These are phyloP conservation scores for Clivina fossor DNA, from an alignment of 2,888 invertebrate genomes.

Conservation along the genomic window DNA sequence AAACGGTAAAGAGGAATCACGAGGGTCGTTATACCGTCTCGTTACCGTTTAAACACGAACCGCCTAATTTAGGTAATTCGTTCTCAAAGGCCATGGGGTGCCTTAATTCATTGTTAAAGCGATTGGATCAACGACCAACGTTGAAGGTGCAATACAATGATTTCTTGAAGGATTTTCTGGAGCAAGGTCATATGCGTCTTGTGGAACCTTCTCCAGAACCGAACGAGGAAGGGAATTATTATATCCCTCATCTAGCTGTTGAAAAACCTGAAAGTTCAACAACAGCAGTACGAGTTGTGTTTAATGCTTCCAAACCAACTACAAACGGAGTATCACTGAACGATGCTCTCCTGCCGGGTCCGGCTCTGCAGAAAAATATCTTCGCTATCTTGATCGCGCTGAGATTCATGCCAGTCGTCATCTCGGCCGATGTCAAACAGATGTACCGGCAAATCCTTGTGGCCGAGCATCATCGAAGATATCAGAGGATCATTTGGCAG, in stretches of 20 bases:
- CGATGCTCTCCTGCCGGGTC: constrained; percentile 17
- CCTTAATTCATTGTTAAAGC: constrained; percentile 34
- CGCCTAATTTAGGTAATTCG: constrained; percentile 35
- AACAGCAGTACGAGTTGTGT: constrained; percentile 27
- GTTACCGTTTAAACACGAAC: constrained; percentile 35
- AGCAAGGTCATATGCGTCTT: background rate
- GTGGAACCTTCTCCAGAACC: background rate
- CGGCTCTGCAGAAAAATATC: constrained; percentile 25
- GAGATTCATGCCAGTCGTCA: background rate
- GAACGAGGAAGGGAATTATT: constrained; percentile 4
- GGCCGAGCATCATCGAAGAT: background rate
- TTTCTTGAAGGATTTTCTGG: background rate
- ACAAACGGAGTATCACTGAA: constrained; percentile 18
- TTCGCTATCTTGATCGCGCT: too few relatives aligned
- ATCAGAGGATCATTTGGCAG: constrained; percentile 1
- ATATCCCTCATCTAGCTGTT: constrained; percentile 28
- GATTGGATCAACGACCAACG: constrained; percentile 33
- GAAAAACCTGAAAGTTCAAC: constrained; percentile 19
- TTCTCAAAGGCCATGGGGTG: constrained; percentile 34
- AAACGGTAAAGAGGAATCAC: constrained; percentile 34
- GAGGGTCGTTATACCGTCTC: constrained; percentile 39
- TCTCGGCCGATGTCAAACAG: background rate
- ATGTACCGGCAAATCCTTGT: background rate
- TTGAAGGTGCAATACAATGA: constrained; percentile 27
- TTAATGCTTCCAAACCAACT: constrained; percentile 23